Percentiles rank a stretch among this genome's conserved stretches.
phyloP scores from a whole-genome alignment of 2,797 vertebrate species.

The Cossypha caffra region DNA sequence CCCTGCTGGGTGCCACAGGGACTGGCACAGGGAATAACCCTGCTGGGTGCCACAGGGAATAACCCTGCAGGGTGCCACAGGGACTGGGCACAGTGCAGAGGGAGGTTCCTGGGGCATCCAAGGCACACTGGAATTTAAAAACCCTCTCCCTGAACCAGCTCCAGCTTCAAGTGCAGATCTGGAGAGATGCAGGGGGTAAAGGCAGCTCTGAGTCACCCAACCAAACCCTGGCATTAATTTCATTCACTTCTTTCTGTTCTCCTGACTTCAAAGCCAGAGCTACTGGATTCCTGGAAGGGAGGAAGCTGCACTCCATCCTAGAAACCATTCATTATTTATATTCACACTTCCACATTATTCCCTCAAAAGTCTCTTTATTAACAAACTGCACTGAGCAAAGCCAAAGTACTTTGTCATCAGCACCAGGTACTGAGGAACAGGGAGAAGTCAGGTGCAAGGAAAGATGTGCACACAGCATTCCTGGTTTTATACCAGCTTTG shows the following conservation, averaged over 20 bases:
- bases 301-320: background rate
- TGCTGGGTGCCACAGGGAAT: too few species aligned
- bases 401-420: background rate
- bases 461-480: background rate
- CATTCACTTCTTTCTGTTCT: background rate
- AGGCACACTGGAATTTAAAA: fast-evolving
- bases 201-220: background rate
- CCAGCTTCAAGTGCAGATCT: background rate
- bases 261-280: background rate
- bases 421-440: background rate
- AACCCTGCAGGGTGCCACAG: too few species aligned
- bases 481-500: fast-evolving
- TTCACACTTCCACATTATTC: background rate
- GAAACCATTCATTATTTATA: background rate
- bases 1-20: too few species aligned
- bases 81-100: background rate
- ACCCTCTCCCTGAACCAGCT: background rate
- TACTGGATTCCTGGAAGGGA: background rate
- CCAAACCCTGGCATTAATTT: background rate
- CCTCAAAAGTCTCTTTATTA: background rate
- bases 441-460: too few species aligned
- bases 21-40: too few species aligned
- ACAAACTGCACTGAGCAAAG: background rate
- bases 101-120: fast-evolving
- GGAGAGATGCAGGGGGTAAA: too few species aligned